phyloP scores from a whole-genome alignment of 2,113 vertebrate species.

The Daphoenositta chrysoptera region DNA sequence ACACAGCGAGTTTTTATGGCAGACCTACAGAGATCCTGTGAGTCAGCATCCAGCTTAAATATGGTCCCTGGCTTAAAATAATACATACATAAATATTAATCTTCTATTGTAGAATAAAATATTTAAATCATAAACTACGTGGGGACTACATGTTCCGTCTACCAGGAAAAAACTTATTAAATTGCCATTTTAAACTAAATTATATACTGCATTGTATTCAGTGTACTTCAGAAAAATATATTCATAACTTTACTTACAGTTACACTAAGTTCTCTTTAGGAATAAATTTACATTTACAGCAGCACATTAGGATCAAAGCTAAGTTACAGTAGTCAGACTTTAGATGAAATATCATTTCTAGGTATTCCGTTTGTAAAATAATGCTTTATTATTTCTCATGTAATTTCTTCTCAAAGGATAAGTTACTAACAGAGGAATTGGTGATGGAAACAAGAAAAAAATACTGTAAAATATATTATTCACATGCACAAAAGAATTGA shows the following conservation, averaged over 20 bases:
- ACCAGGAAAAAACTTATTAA: neutral
- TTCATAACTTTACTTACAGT: conserved; percentile 19
- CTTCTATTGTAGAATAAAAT: neutral
- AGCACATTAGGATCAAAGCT: neutral
- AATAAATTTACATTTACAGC: neutral
- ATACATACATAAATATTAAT: neutral
- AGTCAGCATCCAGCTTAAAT: neutral
- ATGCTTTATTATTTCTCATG: neutral
- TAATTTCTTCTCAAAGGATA: neutral
- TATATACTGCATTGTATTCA: neutral
- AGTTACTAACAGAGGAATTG: neutral
- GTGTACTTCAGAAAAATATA: neutral
- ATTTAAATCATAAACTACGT: neutral
- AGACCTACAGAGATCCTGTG: neutral
- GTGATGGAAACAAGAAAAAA: neutral
- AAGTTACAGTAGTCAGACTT: neutral
- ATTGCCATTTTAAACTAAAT: conserved; percentile 16
- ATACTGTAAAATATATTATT: neutral
- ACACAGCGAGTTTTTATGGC: neutral
- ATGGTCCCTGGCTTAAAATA: neutral
- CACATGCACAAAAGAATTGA: neutral
- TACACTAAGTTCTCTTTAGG: neutral
- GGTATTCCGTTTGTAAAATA: neutral
- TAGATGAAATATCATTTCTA: neutral
- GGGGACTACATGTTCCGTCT: neutral